Evolutionary conservation across 2,113 vertebrate species (phyloP).

Genomic region (Heliornis fulica): DNA sequence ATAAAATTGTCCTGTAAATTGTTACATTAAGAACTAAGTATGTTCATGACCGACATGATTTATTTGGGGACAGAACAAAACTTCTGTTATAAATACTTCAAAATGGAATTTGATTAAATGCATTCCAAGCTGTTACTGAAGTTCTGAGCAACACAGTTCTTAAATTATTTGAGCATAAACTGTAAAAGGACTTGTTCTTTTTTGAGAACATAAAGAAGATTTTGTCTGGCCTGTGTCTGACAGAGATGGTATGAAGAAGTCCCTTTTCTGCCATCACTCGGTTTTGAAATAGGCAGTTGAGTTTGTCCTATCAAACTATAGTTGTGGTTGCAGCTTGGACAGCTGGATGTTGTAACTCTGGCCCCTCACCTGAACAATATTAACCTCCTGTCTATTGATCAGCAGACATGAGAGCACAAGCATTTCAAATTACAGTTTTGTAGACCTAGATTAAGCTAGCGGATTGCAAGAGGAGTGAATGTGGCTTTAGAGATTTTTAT

Average conservation of each 20-base stretch:
- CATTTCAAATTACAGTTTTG: neutral
- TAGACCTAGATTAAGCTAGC: neutral
- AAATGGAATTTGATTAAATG: neutral
- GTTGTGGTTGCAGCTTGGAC: neutral
- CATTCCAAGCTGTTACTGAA: neutral
- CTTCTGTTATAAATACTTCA: neutral
- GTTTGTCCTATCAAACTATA: neutral
- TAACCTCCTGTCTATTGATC: slow-evolving; percentile 17
- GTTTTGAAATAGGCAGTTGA: slow-evolving; percentile 17
- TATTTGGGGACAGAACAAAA: neutral
- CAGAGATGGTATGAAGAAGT: neutral
- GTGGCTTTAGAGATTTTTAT: neutral
- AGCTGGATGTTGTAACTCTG: neutral
- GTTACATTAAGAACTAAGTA: neutral
- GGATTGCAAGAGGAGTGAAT: neutral
- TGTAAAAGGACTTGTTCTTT: slow-evolving; percentile 5
- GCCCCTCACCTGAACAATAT: neutral
- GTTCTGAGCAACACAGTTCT: neutral
- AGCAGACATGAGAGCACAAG: neutral
- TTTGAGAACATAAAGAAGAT: slow-evolving; percentile 3
- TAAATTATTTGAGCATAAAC: neutral
- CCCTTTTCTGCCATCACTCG: neutral
- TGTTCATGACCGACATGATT: neutral
- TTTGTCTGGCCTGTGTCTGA: neutral
- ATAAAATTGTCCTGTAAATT: neutral